A percentile compares a stretch with the other conserved stretches of the same genome.
phyloP scores from a whole-genome alignment of 2,113 vertebrate genomes.

The Tychaedon coryphoeus region DNA sequence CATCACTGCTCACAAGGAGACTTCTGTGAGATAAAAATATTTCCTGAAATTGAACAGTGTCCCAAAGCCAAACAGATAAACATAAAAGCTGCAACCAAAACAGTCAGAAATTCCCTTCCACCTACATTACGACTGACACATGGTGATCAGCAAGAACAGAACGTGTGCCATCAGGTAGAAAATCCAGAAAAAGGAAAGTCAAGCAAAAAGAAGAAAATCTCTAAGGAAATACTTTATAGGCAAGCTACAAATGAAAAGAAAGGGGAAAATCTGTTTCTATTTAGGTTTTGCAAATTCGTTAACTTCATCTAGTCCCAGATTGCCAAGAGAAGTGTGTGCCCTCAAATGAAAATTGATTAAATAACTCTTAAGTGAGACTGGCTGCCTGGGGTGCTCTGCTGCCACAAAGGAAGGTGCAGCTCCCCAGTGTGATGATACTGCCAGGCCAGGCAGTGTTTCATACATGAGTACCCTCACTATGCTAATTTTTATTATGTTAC shows the following conservation, averaged over 20 bases:
- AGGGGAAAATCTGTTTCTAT: background rate
- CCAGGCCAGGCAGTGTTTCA: background rate
- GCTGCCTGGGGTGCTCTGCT: background rate
- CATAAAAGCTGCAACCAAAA: conserved; percentile 18
- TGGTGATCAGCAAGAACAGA: conserved; percentile 39
- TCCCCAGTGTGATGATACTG: background rate
- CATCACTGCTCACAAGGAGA: background rate
- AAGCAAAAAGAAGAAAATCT: background rate
- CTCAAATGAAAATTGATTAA: background rate
- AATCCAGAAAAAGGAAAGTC: background rate
- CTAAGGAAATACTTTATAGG: background rate
- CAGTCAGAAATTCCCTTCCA: conserved; percentile 26
- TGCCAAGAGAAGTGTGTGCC: background rate
- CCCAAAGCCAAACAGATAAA: conserved; percentile 31
- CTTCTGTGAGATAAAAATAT: conserved; percentile 26
- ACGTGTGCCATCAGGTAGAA: conserved; percentile 9
- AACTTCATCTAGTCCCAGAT: background rate
- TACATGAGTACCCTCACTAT: background rate
- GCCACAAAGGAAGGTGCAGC: background rate
- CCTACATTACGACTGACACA: conserved; percentile 30
- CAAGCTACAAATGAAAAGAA: background rate
- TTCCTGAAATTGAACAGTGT: conserved; percentile 36
- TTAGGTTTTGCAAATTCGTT: background rate
- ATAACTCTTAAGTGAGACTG: background rate
- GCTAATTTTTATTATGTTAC: background rate